These are phyloP conservation scores for Odontamblyopus rebecca DNA, from an alignment of 2,797 vertebrate species.

Conservation along the genomic window DNA sequence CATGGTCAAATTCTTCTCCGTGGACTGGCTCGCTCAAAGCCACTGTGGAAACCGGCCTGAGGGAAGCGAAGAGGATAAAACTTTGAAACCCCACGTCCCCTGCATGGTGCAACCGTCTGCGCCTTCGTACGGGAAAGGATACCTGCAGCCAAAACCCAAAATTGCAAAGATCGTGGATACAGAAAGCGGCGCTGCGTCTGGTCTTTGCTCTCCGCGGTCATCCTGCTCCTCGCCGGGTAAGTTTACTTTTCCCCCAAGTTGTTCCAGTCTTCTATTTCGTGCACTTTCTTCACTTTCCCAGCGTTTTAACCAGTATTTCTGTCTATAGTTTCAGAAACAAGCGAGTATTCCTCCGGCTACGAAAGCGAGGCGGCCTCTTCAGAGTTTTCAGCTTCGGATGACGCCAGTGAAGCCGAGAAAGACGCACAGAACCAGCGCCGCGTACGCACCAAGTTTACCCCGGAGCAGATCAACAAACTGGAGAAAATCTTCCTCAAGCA, in stretches of 20 bases:
- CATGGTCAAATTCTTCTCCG: slow-evolving; percentile 78
- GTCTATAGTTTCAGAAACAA: slow-evolving; percentile 65
- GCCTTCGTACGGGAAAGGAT: slow-evolving; percentile 60
- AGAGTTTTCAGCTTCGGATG: slow-evolving; percentile 59
- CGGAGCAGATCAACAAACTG: slow-evolving; percentile 83
- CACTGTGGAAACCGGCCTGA: slow-evolving; percentile 20
- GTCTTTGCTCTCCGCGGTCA: slow-evolving; percentile 23
- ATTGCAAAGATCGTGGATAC: neutral
- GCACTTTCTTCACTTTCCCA: neutral
- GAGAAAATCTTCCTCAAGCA: slow-evolving; percentile 84
- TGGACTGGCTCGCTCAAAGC: slow-evolving; percentile 80
- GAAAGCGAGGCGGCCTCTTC: slow-evolving; percentile 74
- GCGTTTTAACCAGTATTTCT: neutral
- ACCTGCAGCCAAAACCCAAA: slow-evolving; percentile 66
- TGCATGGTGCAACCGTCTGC: slow-evolving; percentile 78
- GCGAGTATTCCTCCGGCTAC: slow-evolving; percentile 75
- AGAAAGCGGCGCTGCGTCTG: slow-evolving; percentile 7
- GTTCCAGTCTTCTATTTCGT: rapidly evolving
- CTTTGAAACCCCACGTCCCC: slow-evolving; percentile 72
- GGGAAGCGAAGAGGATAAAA: slow-evolving; percentile 6
- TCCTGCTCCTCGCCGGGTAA: slow-evolving; percentile 71
- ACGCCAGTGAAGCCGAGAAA: slow-evolving; percentile 45
- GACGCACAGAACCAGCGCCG: slow-evolving; percentile 67
- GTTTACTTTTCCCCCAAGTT: slow-evolving; percentile 9
- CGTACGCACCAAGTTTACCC: slow-evolving; percentile 82